Base-by-base conservation (phyloP, 2,797 vertebrate genomes). In the Amazona ochrocephala region DNA sequence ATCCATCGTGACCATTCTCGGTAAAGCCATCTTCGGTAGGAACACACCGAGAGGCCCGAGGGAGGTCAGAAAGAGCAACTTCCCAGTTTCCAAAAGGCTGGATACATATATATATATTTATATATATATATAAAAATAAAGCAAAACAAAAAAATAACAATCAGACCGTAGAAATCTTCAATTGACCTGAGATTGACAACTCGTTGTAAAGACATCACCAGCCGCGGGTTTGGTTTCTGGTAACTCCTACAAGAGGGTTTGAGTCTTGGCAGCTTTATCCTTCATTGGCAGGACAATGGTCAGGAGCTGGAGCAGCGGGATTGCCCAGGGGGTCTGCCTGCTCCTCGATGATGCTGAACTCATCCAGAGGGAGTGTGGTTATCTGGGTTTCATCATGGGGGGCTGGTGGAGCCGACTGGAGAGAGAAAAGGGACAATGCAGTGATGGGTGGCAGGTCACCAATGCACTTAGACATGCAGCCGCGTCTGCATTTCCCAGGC, bases 171-270 rank as follows among this genome's bases (percentile, higher is more conserved):
- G 93, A 95, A 95, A 94, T 96, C 96, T 96, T 95, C 94, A 95
- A 98, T 98, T 97, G 98, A 99, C 99, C 99, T 99, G 99, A 99
- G 99, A 98, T 98, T 96, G 97, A 98, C 94, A 97, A 98, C 96
- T 96, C 93, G 47, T 66, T 77, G 66, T 90, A 87, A 93, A 95
- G 97, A 98, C 97, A 97, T 96, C 97, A 97, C 96, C 96, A 96
- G 93, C 94, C 66, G 20, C 0, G 37, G 90, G 68, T 84, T 92
- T 92, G 95, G 89, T 86, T 93, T 74, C 95, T 89, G 94, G 97
- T 27, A 95, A 88, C 89, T 85, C 93, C 94, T 84, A 54, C 93
- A 92, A 97, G 97, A 97, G 95, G 83, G 84, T 97, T 97, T 16
- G 42, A 91, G 94, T 93, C 98, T 95, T 94, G 92, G 93, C 61